Conservation (phyloP, 2,888 invertebrate genomes). For the Phaedon cochleariae region DNA sequence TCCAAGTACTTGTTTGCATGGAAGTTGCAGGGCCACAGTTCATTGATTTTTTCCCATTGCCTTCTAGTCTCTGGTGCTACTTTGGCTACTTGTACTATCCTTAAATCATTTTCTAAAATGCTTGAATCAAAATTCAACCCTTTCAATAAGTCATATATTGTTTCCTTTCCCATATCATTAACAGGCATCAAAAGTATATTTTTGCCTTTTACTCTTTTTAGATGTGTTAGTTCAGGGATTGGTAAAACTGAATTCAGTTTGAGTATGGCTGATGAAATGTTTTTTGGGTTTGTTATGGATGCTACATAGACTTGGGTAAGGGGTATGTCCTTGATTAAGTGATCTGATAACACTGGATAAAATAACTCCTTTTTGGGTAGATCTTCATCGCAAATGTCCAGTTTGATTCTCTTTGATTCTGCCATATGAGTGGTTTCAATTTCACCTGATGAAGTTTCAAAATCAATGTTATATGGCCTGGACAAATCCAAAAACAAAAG, state of each 20-base stretch:
- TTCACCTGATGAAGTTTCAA: not conserved
- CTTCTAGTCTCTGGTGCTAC: conserved; percentile 70
- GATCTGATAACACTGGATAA: conserved; percentile 47
- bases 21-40: conserved; percentile 85
- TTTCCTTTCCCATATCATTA: conserved; percentile 46
- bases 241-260: conserved; percentile 69
- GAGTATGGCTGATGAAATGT: conserved; percentile 70
- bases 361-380: conserved; percentile 16
- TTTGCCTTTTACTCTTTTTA: conserved; percentile 75
- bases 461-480: not conserved
- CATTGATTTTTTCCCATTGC: conserved; percentile 71
- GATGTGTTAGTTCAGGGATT: conserved; percentile 70
- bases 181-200: conserved; percentile 67
- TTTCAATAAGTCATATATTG: conserved; percentile 55
- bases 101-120: conserved; percentile 65
- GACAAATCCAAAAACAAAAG: no score
- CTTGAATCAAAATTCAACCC: conserved; percentile 64
- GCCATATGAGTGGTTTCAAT: conserved; percentile 30
- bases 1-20: conserved; percentile 82
- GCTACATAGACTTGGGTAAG: conserved; percentile 70
- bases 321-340: conserved; percentile 44
- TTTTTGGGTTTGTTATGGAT: conserved; percentile 68
- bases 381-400: conserved; percentile 34
- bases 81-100: conserved; percentile 68
- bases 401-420: conserved; percentile 47